phyloP scores from a whole-genome alignment of 1,140 invertebrate species.

The Melitaea cinxia region DNA sequence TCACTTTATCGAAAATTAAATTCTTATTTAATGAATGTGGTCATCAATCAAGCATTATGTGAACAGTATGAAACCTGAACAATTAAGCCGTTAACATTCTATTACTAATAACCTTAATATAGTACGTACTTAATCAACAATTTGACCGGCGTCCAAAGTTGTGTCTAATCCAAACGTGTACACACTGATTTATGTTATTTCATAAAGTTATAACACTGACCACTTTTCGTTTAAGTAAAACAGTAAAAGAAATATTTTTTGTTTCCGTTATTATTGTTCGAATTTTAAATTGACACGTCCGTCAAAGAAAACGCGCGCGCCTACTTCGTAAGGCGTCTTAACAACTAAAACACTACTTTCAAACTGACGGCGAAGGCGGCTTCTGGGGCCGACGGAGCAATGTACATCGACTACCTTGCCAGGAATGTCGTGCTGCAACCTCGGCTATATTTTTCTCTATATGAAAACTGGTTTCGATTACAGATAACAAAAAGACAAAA shows the following conservation, averaged over 20 bases:
- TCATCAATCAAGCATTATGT: no score
- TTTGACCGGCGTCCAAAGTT: conserved; percentile 39
- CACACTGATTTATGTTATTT: conserved; percentile 28
- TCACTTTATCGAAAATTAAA: no score
- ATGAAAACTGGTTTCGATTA: conserved; percentile 43
- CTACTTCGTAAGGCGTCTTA: conserved; percentile 51
- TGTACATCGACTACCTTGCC: conserved; percentile 54
- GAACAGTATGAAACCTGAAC: conserved; percentile 1
- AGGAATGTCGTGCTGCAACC: conserved; percentile 71
- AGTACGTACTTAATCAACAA: conserved; percentile 44
- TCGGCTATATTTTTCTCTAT: conserved; percentile 60
- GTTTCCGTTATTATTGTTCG: conserved; percentile 27
- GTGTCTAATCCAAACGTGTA: conserved; percentile 43
- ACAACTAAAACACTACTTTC: conserved; percentile 65
- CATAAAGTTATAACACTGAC: conserved; percentile 48
- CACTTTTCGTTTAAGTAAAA: conserved; percentile 45
- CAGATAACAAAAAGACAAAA: conserved; percentile 32
- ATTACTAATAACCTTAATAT: conserved; percentile 20
- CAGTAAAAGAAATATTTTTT: conserved; percentile 22
- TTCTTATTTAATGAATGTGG: no score
- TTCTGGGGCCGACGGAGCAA: conserved; percentile 44
- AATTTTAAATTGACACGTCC: conserved; percentile 45
- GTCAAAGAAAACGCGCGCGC: conserved; percentile 43
- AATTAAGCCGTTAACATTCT: conserved; percentile 12
- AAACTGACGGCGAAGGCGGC: conserved; percentile 54